Conservation (phyloP, 2,113 vertebrate species). For the Gavia stellata region DNA sequence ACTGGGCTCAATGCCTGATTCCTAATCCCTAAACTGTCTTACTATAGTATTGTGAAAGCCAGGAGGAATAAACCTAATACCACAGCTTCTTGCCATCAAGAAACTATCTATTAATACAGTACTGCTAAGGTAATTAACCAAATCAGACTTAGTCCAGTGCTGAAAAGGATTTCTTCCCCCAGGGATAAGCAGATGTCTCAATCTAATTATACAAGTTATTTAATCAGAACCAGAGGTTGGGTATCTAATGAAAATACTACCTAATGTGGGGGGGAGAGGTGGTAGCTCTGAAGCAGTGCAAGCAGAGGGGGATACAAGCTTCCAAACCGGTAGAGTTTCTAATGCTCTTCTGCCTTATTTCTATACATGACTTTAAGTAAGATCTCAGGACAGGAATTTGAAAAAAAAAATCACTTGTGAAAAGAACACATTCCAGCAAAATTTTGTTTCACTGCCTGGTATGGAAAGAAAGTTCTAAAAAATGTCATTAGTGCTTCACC, state of each 20-base stretch:
- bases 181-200: constrained; percentile 46
- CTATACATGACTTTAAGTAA: rapidly evolving
- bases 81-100: constrained; percentile 8
- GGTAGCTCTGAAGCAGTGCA: neutral
- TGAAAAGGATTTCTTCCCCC: constrained; percentile 49
- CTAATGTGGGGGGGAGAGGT: neutral
- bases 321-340: neutral
- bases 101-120: neutral
- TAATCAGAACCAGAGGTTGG: constrained; percentile 46
- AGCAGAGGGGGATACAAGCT: neutral
- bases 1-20: neutral
- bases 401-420: neutral
- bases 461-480: neutral
- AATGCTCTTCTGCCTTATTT: neutral
- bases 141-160: constrained; percentile 23
- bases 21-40: constrained; percentile 11
- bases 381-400: neutral
- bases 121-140: constrained; percentile 53
- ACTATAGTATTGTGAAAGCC: neutral
- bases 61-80: neutral
- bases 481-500: neutral
- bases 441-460: neutral
- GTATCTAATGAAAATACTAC: constrained; percentile 15
- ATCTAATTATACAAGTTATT: constrained; percentile 58
- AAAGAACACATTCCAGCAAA: neutral